Base-by-base conservation (phyloP, 2,797 vertebrate genomes). In the Moxostoma hubbsi region DNA sequence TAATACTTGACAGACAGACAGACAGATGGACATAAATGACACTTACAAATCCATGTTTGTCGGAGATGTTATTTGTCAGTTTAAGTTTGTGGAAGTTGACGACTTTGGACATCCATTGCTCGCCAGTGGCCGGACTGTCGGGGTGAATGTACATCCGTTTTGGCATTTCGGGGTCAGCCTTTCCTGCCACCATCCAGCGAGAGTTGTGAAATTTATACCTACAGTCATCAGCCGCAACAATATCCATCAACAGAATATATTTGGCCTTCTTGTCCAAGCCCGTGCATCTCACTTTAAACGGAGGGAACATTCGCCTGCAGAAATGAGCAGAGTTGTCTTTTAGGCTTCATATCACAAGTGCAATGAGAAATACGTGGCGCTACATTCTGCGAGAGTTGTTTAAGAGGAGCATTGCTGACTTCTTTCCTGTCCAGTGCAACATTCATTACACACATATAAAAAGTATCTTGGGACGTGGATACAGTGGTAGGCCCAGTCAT, bases 1-100 rank as follows among this genome's bases (percentile, higher is more conserved):
- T 57, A 77, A 73, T 51, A 47, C 7, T 15, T 69, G 9, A 92
- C 87, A 90, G 90, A 92, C 18, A 18, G 18, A 18, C 18, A 18
- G 18, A 18, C 18, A 18, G 18, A 18, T 24, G 24, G 24, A 3
- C 88, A 91, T 89, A 90, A 89, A 86, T 90, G 65, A 86, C 90
- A 98, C 97, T 98, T 95, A 99, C 97, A 96, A 98, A 99, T 95
- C 97, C 97, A 57, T 99, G 97, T 91, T 99, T 99, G 93, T 98
- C 97, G 74, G 97, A 98, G 89, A 98, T 98, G 92, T 99, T 99
- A 84, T 99, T 99, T 61, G 98, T 99, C 90, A 99, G 95, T 92
- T 99, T 99, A 90, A 99, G 96, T 91, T 99, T 99, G 94, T 98
- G 97, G 90, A 99, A 99, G 89, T 97, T 98, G 90, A 98, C 97